phyloP scores from a whole-genome alignment of 2,888 invertebrate genomes.

The Conops quadrifasciatus region DNA sequence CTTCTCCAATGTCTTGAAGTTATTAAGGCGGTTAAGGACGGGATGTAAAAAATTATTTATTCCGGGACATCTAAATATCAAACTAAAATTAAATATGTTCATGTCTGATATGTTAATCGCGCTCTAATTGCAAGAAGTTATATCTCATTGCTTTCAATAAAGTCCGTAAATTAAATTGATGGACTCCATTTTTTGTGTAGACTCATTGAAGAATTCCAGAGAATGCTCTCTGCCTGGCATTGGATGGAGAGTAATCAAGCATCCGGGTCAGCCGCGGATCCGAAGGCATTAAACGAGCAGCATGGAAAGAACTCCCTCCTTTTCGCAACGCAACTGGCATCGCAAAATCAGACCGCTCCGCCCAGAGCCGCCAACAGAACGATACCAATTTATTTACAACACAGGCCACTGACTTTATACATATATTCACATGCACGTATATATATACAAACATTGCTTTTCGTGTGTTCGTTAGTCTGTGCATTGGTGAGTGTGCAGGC shows the following conservation, averaged over 20 bases:
- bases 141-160: slow-evolving; percentile 5
- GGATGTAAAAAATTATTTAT: too few relatives aligned
- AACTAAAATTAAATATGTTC: too few relatives aligned
- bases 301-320: slow-evolving; percentile 8
- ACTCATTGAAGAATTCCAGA: not conserved
- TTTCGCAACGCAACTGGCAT: not conserved
- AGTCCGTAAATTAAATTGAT: slow-evolving; percentile 6
- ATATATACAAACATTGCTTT: not conserved
- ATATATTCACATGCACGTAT: not conserved
- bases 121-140: not conserved
- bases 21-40: too few relatives aligned
- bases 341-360: slow-evolving; percentile 18
- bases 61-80: too few relatives aligned
- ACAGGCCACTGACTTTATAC: not conserved
- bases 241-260: not conserved
- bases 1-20: too few relatives aligned
- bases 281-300: slow-evolving; percentile 29
- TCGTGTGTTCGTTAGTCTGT: slow-evolving; percentile 12
- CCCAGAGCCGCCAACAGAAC: slow-evolving; percentile 20
- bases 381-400: slow-evolving; percentile 27
- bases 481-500: too few relatives aligned
- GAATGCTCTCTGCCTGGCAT: not conserved
- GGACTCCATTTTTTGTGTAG: slow-evolving; percentile 32
- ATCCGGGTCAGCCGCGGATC: not conserved
- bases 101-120: too few relatives aligned